Evolutionary conservation across 2,113 vertebrate species (phyloP), one percentile per base, ranked within the genome.

Genomic region (Brienomyrus brachyistius): DNA sequence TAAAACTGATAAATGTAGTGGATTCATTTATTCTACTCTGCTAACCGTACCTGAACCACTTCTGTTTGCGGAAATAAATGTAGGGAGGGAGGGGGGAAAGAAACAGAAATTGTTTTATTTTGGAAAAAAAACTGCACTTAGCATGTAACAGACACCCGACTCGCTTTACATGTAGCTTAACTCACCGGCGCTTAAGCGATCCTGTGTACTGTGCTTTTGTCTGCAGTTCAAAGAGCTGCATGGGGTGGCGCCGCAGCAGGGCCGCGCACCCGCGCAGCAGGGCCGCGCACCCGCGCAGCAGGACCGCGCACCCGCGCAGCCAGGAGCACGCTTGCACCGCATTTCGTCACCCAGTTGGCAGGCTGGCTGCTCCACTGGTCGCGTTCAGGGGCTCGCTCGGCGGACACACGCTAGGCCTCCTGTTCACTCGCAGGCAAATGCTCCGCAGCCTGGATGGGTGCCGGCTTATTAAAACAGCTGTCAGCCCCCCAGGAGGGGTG

Each of bases 181-280:
- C 56, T 91, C 88, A 50, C 77, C 66, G 83, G 48, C 89, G 56
- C 80, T 88, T 82, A 91, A 88, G 66, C 48, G 62, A 89, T 90
- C 89, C 91, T 88, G 54, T 52, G 23, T 87, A 66, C 77, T 54
- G 83, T 82, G 89, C 80, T 88, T 91, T 88, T 89, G 88, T 91
- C 88, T 56, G 35, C 47, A 54, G 66, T 84, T 77, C 90, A 92
- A 92, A 92, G 80, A 84, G 90, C 62, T 86, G 90, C 85, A 89
- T 88, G 85, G 62, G 90, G 88, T 40, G 70, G 70, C 35, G 27
- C 35, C 90, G 89, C 85, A 92, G 90, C 89, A 89, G 84, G 35
- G 5, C 15, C 77, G 6, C 5, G 3, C 54, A 8, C 43, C 27
- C 82, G 17, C n/a, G 0, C 80, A 92, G 90, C 89, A 89, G 85